These are phyloP conservation scores for Umimayanthus chanpuru DNA, from an alignment of 92 coral and sea anemone genomes.

Conservation along the genomic window DNA sequence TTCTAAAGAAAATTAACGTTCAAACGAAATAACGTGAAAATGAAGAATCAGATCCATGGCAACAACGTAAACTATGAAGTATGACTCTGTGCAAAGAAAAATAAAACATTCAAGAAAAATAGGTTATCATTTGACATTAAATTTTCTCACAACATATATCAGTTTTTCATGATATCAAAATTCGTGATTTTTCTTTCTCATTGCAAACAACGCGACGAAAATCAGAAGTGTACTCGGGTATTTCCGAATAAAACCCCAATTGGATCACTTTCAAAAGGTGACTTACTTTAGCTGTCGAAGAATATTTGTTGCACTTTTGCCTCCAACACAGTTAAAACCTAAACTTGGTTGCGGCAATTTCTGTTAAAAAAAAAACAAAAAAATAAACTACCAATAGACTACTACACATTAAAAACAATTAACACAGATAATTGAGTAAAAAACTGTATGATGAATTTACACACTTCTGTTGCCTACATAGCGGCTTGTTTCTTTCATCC, in stretches of 20 bases:
- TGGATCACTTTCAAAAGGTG: background rate
- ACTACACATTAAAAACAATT: no score
- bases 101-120: background rate
- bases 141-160: no score
- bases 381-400: background rate
- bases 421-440: no score
- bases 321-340: slow-evolving; percentile 95
- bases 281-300: slow-evolving; percentile 81
- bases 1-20: background rate
- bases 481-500: no score
- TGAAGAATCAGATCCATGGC: no score
- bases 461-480: no score
- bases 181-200: no score
- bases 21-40: background rate
- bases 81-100: background rate
- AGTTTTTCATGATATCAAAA: no score
- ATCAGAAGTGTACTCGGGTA: background rate
- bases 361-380: slow-evolving; percentile 40
- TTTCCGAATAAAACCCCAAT: background rate
- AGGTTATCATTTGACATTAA: no score
- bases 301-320: slow-evolving; percentile 84
- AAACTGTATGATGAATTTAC: no score
- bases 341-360: slow-evolving; percentile 72
- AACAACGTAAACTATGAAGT: background rate
- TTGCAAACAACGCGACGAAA: no score